A percentile compares a stretch with the other conserved stretches of the same genome.
Conservation (phyloP, 30 jellyfish, hydroid and myxozoan species). For the Hydra vulgaris region DNA sequence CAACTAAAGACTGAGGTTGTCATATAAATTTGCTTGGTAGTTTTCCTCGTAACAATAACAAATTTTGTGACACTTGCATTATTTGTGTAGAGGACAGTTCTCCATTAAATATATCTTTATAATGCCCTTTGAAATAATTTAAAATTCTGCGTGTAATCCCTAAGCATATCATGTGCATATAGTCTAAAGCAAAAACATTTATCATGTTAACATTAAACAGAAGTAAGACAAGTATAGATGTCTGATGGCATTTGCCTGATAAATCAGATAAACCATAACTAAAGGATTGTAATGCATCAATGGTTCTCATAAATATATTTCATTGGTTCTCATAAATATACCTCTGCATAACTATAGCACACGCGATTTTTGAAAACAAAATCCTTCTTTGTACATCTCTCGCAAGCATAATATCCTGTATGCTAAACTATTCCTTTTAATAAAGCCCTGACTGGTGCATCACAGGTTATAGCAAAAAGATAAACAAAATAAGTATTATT, state of each 20-base stretch:
- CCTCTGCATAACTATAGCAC: no score
- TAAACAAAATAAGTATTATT: not conserved
- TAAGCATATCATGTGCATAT: not conserved
- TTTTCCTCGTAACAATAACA: not conserved
- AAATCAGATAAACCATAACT: not conserved
- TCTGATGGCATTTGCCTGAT: not conserved
- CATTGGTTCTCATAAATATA: no score
- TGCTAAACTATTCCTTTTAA: no score
- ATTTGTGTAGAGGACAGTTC: not conserved
- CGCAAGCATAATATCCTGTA: no score
- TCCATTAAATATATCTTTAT: not conserved
- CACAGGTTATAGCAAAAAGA: not conserved
- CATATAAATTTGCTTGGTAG: not conserved
- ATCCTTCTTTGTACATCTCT: no score
- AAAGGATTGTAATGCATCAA: not conserved
- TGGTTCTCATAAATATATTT: not conserved
- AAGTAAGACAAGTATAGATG: not conserved
- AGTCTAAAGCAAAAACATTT: not conserved
- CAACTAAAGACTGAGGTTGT: not conserved
- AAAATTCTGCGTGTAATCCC: not conserved
- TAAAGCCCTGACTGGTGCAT: no score
- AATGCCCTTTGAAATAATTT: not conserved
- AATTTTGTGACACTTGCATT: not conserved
- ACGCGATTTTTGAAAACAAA: no score
- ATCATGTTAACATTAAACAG: not conserved